Percentiles rank a stretch among this genome's conserved stretches.
These are phyloP conservation scores for Bellardia bayeri DNA, from an alignment of 2,888 invertebrate genomes.

Conservation along the genomic window DNA sequence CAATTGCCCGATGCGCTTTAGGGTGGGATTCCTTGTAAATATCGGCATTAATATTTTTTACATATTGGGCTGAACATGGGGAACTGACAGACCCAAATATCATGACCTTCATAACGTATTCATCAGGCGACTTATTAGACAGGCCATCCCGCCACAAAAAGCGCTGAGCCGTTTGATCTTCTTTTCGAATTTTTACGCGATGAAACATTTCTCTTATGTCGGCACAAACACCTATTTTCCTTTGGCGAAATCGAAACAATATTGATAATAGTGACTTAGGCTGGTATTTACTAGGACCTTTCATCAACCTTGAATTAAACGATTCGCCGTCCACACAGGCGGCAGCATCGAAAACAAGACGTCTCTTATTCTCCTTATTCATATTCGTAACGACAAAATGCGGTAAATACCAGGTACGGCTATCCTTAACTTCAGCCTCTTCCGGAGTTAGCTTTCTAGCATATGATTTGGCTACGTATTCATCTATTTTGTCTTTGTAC, in stretches of 20 bases:
- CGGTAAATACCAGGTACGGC: slow-evolving; percentile 47
- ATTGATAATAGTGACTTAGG: slow-evolving; percentile 60
- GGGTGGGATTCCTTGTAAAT: too few species aligned
- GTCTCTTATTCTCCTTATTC: slow-evolving; percentile 60
- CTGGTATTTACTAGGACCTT: slow-evolving; percentile 61
- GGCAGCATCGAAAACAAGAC: slow-evolving; percentile 67
- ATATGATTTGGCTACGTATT: slow-evolving; percentile 42
- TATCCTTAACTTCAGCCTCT: too few species aligned
- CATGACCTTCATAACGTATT: too few species aligned
- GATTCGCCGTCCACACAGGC: slow-evolving; percentile 53
- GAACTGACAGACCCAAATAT: too few species aligned
- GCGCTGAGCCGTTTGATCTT: too few species aligned
- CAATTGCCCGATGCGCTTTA: slow-evolving; percentile 61
- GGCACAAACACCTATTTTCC: slow-evolving; percentile 62
- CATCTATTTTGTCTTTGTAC: slow-evolving; percentile 43
- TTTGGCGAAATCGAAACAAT: slow-evolving; percentile 65
- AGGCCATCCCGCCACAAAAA: too few species aligned
- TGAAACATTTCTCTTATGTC: slow-evolving; percentile 69
- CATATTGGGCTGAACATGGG: too few species aligned
- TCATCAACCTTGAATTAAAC: slow-evolving; percentile 59
- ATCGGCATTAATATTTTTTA: too few species aligned
- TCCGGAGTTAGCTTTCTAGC: slow-evolving; percentile 40
- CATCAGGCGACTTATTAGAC: too few species aligned
- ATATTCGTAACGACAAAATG: slow-evolving; percentile 53
- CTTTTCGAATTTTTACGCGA: slow-evolving; percentile 46